Base-by-base conservation (phyloP, 2,888 invertebrate genomes). In the Lasius fuliginosus region DNA sequence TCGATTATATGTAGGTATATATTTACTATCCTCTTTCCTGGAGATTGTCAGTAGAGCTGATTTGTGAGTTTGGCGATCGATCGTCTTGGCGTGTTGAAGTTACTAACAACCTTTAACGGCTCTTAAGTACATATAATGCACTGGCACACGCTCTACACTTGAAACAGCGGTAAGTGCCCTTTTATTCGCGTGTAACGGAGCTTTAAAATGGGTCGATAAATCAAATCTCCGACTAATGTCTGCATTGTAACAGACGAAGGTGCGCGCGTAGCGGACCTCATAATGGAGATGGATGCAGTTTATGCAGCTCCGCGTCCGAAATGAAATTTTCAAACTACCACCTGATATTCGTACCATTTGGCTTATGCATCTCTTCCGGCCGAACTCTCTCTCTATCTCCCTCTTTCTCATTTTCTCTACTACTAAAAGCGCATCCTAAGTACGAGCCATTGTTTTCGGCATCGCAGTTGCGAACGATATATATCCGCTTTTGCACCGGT, bases 201-300 rank as follows among this genome's bases (percentile, higher is more conserved):
- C 77, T 76, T 76, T 68, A 76, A 76, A 76, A 76, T 36, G 77
- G 77, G 27, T 77, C 77, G 68, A 77, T 77, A 77, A 77, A 77
- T 77, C 77, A 77, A 68, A 77, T 77, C 53, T 53, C 40, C 77
- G 65, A 76, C 76, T 77, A 77, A 77, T 77, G 77, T 77, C 77
- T 77, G 56, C 77, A 56, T 77, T 68, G 68, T 77, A 67, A 77
- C 27, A 68, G 40, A 68, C 27, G 68, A 77, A 77, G 68, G 53
- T 27, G 53, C 36, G 27, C 49, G 67, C 53, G 53, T 68, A 56
- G 68, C n/a, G 27, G n/a, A n/a, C 56, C 9, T 40, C 12, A 33
- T 56, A 68, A 68, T 68, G 77, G 68, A 77, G 77, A 77, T 77
- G 68, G 53, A 77, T 77, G 68, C 68, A 68, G 40, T 65, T 67